A percentile compares a stretch with the other conserved stretches of the same genome.
These are phyloP conservation scores for Solea solea DNA, from an alignment of 2,113 vertebrate species.

Conservation along the genomic window DNA sequence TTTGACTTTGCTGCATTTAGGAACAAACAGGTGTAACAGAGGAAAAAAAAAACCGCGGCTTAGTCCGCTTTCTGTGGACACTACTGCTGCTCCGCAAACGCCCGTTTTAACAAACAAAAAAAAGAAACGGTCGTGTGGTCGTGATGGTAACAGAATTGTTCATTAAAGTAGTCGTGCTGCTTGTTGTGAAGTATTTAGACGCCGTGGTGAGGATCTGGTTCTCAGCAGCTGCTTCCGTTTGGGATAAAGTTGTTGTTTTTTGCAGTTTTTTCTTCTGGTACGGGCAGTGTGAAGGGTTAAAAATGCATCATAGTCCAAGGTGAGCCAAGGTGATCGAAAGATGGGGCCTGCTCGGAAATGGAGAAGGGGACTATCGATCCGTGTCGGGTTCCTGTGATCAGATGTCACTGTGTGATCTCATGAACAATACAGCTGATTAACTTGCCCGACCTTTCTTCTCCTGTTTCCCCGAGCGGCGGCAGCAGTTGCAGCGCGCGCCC, in stretches of 20 bases:
- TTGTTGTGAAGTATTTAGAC: no score
- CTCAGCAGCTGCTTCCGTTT: neutral
- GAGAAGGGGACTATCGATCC: conserved; percentile 37
- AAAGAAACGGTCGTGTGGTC: no score
- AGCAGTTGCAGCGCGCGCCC: conserved; percentile 39
- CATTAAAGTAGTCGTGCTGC: no score
- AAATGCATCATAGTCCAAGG: conserved; percentile 92
- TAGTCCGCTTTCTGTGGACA: no score
- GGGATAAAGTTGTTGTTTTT: neutral
- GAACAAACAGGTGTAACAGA: neutral
- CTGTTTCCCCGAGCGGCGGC: conserved; percentile 15
- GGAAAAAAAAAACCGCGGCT: no score
- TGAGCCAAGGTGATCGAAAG: conserved; percentile 89
- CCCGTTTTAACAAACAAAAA: no score
- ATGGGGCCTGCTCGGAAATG: conserved; percentile 47
- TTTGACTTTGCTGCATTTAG: conserved; percentile 60
- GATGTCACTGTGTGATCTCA: conserved; percentile 52
- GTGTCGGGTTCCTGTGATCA: conserved; percentile 60
- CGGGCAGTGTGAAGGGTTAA: conserved; percentile 84
- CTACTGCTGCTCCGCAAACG: no score
- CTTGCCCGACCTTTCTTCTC: conserved; percentile 52
- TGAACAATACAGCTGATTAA: conserved; percentile 69
- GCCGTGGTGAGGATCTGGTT: neutral
- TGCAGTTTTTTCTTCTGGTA: neutral
- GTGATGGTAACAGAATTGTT: no score